phyloP scores from a whole-genome alignment of 2,113 vertebrate species.

The Urocolius indicus region DNA sequence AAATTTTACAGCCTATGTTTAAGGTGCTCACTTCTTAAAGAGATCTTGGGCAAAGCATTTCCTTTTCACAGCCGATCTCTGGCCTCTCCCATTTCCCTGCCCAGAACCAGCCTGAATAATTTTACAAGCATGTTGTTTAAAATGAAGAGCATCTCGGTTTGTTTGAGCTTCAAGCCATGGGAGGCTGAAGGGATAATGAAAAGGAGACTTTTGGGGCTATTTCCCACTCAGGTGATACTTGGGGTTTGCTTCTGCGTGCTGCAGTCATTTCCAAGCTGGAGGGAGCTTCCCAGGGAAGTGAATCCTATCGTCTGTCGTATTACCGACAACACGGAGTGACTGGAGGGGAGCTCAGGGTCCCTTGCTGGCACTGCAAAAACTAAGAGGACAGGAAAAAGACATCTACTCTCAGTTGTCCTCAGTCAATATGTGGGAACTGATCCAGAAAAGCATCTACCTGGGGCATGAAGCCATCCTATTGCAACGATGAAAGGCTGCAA shows the following conservation, averaged over 20 bases:
- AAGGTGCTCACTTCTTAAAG: not conserved
- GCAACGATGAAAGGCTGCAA: not conserved
- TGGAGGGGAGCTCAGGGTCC: not conserved
- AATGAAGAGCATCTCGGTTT: rapidly evolving
- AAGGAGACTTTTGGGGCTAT: not conserved
- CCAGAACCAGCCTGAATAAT: not conserved
- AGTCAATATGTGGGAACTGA: not conserved
- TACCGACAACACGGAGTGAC: not conserved
- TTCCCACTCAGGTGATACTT: not conserved
- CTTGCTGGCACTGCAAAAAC: not conserved
- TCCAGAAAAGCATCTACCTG: not conserved
- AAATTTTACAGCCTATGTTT: not conserved
- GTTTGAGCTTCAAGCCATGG: not conserved
- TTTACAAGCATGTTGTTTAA: not conserved
- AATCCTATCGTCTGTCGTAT: rapidly evolving
- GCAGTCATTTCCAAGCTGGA: not conserved
- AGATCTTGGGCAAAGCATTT: not conserved
- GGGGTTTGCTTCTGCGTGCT: not conserved
- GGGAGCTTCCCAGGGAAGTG: not conserved
- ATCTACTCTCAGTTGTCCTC: not conserved
- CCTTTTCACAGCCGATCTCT: not conserved
- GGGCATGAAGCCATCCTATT: not conserved
- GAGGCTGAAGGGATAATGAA: rapidly evolving
- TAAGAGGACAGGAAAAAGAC: not conserved
- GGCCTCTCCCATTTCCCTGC: not conserved